A percentile compares a stretch with the other conserved stretches of the same genome.
phyloP scores from a whole-genome alignment of 2,888 invertebrate species.

The Drosophila putrida region DNA sequence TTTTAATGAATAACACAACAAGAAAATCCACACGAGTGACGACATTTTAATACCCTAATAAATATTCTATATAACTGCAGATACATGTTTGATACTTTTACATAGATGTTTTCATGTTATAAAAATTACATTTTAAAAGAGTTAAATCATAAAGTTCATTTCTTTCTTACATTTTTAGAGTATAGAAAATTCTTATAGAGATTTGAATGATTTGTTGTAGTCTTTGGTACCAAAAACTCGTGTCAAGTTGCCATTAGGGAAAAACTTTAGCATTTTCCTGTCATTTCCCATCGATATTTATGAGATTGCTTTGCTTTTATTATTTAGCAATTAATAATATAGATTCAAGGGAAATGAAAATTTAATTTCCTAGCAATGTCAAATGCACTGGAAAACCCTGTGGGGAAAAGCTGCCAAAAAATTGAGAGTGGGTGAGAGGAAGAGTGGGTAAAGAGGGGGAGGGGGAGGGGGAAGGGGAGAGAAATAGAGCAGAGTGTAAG shows the following conservation, averaged over 20 bases:
- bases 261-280: conserved; percentile 27
- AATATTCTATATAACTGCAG: neutral
- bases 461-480: neutral
- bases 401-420: neutral
- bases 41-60: conserved; percentile 24
- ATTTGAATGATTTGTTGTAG: neutral
- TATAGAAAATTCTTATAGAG: no score
- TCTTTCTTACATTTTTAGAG: no score
- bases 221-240: conserved; percentile 40
- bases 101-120: neutral
- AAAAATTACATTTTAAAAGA: neutral
- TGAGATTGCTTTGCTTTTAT: conserved; percentile 45
- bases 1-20: conserved; percentile 33
- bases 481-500: conserved; percentile 11
- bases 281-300: conserved; percentile 58
- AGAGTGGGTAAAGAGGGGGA: neutral
- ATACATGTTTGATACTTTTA: no score
- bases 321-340: conserved; percentile 55
- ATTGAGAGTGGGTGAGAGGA: neutral
- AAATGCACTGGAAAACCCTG: conserved; percentile 9
- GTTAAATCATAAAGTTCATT: neutral
- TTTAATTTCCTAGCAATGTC: conserved; percentile 55
- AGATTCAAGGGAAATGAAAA: conserved; percentile 40
- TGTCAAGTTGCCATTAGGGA: conserved; percentile 58
- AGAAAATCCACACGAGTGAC: neutral